Conservation (phyloP, 2,888 invertebrate genomes). For the Rhingia campestris region DNA sequence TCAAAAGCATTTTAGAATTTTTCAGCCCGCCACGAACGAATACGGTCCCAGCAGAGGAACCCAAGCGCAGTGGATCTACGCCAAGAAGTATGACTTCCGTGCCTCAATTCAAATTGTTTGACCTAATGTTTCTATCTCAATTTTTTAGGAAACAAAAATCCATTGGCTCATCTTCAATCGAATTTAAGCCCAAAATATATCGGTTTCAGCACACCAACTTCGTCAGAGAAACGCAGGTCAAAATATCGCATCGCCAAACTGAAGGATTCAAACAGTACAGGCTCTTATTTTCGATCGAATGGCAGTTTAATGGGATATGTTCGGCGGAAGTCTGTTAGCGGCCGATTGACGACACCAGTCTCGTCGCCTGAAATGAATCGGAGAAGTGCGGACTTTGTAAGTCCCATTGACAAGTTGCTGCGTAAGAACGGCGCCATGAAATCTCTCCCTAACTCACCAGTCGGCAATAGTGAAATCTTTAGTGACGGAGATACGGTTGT, state of each 20-base stretch:
- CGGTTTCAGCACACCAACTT: slow-evolving; percentile 77
- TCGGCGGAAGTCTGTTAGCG: slow-evolving; percentile 46
- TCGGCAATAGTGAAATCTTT: not conserved
- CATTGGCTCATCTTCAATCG: slow-evolving; percentile 79
- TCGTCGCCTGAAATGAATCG: slow-evolving; percentile 54
- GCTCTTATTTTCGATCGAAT: slow-evolving; percentile 33
- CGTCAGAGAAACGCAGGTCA: slow-evolving; percentile 71
- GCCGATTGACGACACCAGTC: slow-evolving; percentile 56
- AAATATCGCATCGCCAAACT: slow-evolving; percentile 61
- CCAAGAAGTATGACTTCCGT: slow-evolving; percentile 74
- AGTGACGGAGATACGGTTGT: not conserved
- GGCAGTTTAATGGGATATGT: slow-evolving; percentile 66
- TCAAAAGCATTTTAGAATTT: slow-evolving; percentile 32
- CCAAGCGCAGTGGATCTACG: slow-evolving; percentile 72
- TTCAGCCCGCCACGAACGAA: slow-evolving; percentile 46
- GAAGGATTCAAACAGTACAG: slow-evolving; percentile 32
- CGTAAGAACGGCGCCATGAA: slow-evolving; percentile 78
- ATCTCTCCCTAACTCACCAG: slow-evolving; percentile 46
- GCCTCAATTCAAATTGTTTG: slow-evolving; percentile 19
- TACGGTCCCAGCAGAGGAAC: slow-evolving; percentile 3
- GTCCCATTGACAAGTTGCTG: slow-evolving; percentile 81
- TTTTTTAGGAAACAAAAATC: slow-evolving; percentile 77
- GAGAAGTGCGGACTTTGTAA: slow-evolving; percentile 76
- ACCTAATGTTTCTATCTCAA: slow-evolving; percentile 31
- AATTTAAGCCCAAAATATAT: slow-evolving; percentile 81